Conservation (phyloP, 2,888 invertebrate species). For the Clivina fossor region DNA sequence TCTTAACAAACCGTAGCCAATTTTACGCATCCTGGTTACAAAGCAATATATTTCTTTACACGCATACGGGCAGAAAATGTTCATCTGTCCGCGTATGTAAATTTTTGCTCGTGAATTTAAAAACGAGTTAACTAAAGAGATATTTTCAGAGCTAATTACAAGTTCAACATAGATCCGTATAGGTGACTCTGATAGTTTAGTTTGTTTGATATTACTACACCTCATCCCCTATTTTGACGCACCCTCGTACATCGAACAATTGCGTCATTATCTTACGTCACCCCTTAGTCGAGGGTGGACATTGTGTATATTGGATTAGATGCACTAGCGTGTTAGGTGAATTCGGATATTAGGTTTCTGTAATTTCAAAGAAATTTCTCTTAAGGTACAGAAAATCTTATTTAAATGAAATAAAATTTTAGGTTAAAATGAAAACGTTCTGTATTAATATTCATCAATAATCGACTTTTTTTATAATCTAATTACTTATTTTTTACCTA, state of each 20-base stretch:
- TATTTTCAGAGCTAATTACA: too few species aligned
- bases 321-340: background rate
- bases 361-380: too few species aligned
- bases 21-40: slow-evolving; percentile 7
- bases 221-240: slow-evolving; percentile 3
- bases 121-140: too few species aligned
- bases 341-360: background rate
- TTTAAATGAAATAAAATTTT: too few species aligned
- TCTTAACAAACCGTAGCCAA: slow-evolving; percentile 10
- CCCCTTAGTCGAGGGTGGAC: slow-evolving; percentile 15
- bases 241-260: slow-evolving; percentile 3
- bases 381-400: too few species aligned
- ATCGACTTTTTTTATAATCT: too few species aligned
- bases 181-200: slow-evolving; percentile 31
- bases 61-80: background rate
- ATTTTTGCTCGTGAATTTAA: too few species aligned
- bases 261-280: slow-evolving; percentile 31
- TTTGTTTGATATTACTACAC: slow-evolving; percentile 25
- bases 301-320: background rate
- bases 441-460: too few species aligned
- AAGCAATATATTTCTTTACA: background rate
- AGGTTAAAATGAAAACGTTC: too few species aligned
- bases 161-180: too few species aligned
- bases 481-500: too few species aligned
- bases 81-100: too few species aligned